Conservation (phyloP, 2,797 vertebrate species). For the Merluccius polli region DNA sequence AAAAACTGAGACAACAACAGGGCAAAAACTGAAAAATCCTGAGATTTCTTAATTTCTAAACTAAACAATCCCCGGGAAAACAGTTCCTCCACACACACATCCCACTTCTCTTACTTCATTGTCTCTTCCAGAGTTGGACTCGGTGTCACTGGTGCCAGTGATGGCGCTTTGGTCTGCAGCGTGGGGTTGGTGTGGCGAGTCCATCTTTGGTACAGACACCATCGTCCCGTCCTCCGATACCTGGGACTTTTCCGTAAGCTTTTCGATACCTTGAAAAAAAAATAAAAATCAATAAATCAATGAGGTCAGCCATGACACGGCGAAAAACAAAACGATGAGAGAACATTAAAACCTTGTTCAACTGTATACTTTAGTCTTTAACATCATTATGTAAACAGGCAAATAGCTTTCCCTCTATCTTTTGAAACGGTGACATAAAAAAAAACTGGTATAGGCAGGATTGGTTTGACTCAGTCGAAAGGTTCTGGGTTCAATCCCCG, state of each 20-base stretch:
- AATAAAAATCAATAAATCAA: constrained; percentile 4
- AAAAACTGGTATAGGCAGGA: neutral
- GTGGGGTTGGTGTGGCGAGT: constrained; percentile 51
- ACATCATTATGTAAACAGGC: neutral
- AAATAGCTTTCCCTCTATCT: neutral
- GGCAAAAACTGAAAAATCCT: neutral
- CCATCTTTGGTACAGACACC: constrained; percentile 78
- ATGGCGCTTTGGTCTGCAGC: constrained; percentile 63
- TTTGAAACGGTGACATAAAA: neutral
- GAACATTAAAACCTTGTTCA: neutral
- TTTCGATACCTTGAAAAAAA: constrained; percentile 84
- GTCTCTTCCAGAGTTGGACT: constrained; percentile 75
- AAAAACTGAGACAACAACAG: neutral
- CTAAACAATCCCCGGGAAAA: neutral
- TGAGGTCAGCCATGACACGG: neutral
- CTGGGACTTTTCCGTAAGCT: constrained; percentile 95
- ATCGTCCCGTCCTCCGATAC: constrained; percentile 96
- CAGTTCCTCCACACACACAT: neutral
- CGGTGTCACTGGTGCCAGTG: constrained; percentile 71
- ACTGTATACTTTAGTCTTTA: neutral
- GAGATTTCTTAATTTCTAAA: neutral
- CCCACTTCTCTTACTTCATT: constrained; percentile 62
- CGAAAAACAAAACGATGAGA: neutral
- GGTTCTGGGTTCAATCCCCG: neutral
- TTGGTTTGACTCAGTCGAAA: neutral